phyloP scores from a whole-genome alignment of 2,113 vertebrate species.

The Spheniscus mendiculus region DNA sequence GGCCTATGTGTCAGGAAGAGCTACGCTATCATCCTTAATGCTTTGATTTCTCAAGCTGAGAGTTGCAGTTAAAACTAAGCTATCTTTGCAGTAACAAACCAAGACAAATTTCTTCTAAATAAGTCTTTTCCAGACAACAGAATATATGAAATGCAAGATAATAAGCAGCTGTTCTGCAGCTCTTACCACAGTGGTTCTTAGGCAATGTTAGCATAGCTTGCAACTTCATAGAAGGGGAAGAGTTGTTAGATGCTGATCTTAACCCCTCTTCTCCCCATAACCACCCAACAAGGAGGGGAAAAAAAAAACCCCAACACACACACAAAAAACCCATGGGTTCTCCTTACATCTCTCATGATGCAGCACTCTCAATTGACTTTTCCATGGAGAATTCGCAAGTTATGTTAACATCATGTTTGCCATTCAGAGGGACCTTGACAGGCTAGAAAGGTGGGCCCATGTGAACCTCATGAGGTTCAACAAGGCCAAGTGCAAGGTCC shows the following conservation, averaged over 20 bases:
- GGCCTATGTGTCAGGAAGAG: not conserved
- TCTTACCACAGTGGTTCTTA: not conserved
- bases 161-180: not conserved
- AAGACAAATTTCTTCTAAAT: not conserved
- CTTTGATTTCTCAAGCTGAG: not conserved
- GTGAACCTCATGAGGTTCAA: not conserved
- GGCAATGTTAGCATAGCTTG: not conserved
- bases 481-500: not conserved
- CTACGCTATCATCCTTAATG: not conserved
- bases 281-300: not conserved
- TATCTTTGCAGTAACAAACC: not conserved
- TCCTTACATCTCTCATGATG: not conserved
- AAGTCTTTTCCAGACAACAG: not conserved
- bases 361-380: not conserved
- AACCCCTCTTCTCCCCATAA: not conserved
- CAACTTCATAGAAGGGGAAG: not conserved
- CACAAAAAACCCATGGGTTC: not conserved
- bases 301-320: not conserved
- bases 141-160: not conserved
- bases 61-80: not conserved
- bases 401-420: not conserved
- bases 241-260: not conserved
- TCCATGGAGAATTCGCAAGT: not conserved
- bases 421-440: not conserved
- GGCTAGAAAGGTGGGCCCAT: fast-evolving